Evolutionary conservation across 1,140 invertebrate species (phyloP), one percentile per base, ranked within the genome.

Genomic region (Trichoplusia ni): DNA sequence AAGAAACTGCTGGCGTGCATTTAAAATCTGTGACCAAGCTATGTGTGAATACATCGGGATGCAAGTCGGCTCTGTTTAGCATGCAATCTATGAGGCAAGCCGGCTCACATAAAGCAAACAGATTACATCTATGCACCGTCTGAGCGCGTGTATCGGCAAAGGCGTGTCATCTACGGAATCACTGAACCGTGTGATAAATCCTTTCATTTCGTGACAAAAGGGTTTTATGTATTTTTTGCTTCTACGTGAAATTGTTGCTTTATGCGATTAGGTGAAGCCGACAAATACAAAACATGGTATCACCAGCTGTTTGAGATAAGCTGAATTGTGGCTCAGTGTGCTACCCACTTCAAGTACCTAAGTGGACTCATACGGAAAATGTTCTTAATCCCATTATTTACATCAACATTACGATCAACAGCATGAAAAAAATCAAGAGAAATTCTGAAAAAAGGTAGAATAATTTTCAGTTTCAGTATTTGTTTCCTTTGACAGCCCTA

Each of bases 111-210:
- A 84, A 86, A 85, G 69, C 74, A 82, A 77, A 79, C 77, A 80
- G 83, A 86, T 88, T 84, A 67, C 79, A 86, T 88, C 83, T 81
- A 51, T 61, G 53, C 62, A 59, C 70, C 53, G 37, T 49, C 62
- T 49, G 23, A 9, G 21, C 31, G 46, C 54, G 38, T 60, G 67
- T 61, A 40, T 54, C 35, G 19, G 13, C 4, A 25, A 4, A 38
- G 33, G 27, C 47, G 47, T 33, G 47, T 18, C 27, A n/a, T 21
- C 47, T 33, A 8, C 33, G 16, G 6, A 51, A 51, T 51, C 29
- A 51, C 29, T 51, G 33, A 33, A 23, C 47, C 16, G 14, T 19
- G 33, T 6, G 29, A 9, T 19, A 51, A 31, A 51, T 33, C 27
- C 11, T 9, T 51, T 51, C 21, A 51, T 51, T 33, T 51, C 44